phyloP scores from a whole-genome alignment of 2,888 invertebrate genomes.

The Pteria penguin region DNA sequence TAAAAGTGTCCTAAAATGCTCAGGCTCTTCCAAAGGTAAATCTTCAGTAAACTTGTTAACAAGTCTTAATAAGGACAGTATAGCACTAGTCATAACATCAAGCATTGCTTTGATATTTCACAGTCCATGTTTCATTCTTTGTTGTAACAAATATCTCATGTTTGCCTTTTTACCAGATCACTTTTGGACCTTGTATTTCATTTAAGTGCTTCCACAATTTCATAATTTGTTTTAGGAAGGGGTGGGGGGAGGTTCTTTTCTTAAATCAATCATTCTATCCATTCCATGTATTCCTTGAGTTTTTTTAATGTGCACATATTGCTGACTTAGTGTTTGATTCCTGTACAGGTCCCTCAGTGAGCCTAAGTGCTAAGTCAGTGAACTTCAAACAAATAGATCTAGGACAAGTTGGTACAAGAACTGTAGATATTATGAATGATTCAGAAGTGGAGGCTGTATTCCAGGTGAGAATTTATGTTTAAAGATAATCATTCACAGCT shows the following conservation, averaged over 20 bases:
- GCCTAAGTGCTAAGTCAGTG: constrained; percentile 65
- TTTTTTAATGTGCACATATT: too few relatives aligned
- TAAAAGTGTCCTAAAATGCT: constrained; percentile 76
- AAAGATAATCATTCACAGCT: not conserved
- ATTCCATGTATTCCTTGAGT: too few relatives aligned
- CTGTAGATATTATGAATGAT: constrained; percentile 75
- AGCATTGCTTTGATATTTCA: too few relatives aligned
- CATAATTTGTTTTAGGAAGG: too few relatives aligned
- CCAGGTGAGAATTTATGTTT: constrained; percentile 73
- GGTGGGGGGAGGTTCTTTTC: too few relatives aligned
- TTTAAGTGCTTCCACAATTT: too few relatives aligned
- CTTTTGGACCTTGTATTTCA: not conserved
- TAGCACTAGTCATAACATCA: too few relatives aligned
- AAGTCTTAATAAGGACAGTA: too few relatives aligned
- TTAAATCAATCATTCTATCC: too few relatives aligned
- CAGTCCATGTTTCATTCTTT: too few relatives aligned
- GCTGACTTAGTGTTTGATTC: too few relatives aligned
- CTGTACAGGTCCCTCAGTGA: constrained; percentile 73
- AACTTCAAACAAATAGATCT: constrained; percentile 76
- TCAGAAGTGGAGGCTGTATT: constrained; percentile 74
- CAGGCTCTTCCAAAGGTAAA: constrained; percentile 74
- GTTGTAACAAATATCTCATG: not conserved
- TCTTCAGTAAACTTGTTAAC: not conserved
- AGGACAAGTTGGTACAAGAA: constrained; percentile 67
- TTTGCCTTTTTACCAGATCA: not conserved